Evolutionary conservation across 2,888 invertebrate species (phyloP).

Genomic region (Neoascia interrupta): DNA sequence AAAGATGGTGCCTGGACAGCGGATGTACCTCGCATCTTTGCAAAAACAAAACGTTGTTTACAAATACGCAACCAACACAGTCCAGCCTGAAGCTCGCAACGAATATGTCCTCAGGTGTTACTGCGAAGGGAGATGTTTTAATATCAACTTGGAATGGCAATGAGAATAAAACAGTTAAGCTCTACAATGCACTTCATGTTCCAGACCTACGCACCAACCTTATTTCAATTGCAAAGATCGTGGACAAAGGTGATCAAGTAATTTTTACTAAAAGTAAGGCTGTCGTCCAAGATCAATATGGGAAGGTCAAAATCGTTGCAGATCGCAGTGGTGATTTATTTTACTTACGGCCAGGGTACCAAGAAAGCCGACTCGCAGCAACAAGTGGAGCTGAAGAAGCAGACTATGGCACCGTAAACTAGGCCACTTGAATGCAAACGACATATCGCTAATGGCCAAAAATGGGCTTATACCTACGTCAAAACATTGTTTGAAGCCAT

Average conservation of each 20-base stretch:
- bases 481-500: constrained; percentile 3
- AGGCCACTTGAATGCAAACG: constrained; percentile 1
- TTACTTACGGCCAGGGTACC: background rate
- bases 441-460: constrained; percentile 21
- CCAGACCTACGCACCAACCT: constrained; percentile 54
- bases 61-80: constrained; percentile 30
- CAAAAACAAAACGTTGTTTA: constrained; percentile 28
- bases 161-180: background rate
- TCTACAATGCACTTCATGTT: constrained; percentile 49
- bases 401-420: constrained; percentile 23
- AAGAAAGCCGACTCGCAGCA: constrained; percentile 1
- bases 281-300: background rate
- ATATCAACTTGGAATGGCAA: constrained; percentile 13
- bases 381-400: background rate
- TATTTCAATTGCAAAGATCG: constrained; percentile 63
- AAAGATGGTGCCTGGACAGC: constrained; percentile 41
- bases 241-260: constrained; percentile 52
- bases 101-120: constrained; percentile 30
- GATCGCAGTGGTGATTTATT: constrained; percentile 20
- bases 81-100: constrained; percentile 44
- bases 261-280: constrained; percentile 25
- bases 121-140: constrained; percentile 6
- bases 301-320: constrained; percentile 1
- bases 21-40: constrained; percentile 45
- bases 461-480: constrained; percentile 13